Percentiles rank a stretch among this genome's conserved stretches.
Evolutionary conservation across 2,113 vertebrate genomes (phyloP).

Genomic region (Eudyptes chrysolophus): DNA sequence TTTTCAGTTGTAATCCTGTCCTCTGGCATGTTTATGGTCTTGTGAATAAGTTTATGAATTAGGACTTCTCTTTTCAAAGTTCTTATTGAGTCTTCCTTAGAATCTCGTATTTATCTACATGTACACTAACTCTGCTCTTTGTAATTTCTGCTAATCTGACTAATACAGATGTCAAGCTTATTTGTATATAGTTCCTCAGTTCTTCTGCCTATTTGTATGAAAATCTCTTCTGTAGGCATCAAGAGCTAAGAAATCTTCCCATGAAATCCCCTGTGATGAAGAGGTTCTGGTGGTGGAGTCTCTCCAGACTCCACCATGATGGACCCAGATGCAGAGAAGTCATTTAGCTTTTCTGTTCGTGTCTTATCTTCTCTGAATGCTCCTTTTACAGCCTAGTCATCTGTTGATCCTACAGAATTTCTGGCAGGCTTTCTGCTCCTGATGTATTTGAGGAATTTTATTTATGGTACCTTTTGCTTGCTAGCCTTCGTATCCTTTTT

Average conservation of each 20-base stretch:
- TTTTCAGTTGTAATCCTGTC: not conserved
- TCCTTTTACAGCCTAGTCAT: not conserved
- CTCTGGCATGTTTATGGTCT: not conserved
- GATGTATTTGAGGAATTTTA: not conserved
- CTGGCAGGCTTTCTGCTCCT: slow-evolving; percentile 4
- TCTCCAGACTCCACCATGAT: not conserved
- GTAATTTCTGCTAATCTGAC: not conserved
- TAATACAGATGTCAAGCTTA: not conserved
- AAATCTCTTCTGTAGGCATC: not conserved
- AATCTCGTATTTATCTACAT: not conserved
- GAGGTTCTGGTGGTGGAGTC: not conserved
- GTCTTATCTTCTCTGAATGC: not conserved
- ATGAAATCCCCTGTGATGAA: not conserved
- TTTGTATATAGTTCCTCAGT: not conserved
- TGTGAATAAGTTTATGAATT: not conserved
- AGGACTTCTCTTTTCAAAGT: not conserved
- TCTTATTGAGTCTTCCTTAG: not conserved
- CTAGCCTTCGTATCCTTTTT: not conserved
- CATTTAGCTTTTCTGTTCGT: not conserved
- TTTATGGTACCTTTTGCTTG: slow-evolving; percentile 13
- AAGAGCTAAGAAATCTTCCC: not conserved
- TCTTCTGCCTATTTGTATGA: not conserved
- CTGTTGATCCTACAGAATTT: not conserved
- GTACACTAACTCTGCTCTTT: not conserved
- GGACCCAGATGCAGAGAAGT: not conserved